Conservation (phyloP, 2,888 invertebrate species). For the Pediacus dermestoides region DNA sequence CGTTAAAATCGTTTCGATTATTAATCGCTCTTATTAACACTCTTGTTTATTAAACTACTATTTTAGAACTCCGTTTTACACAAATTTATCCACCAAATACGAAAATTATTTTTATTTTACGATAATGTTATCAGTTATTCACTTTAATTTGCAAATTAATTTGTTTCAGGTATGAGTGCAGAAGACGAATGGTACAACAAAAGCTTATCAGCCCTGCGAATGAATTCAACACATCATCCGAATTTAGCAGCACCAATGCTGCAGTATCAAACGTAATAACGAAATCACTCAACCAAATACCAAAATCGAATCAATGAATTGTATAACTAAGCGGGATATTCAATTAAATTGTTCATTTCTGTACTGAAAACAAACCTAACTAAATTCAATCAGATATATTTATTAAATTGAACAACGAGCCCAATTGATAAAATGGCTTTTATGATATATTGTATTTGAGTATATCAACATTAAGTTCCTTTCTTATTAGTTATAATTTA, state of each 20-base stretch:
- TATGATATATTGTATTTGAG: too few species aligned
- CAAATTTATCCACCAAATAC: slow-evolving; percentile 1
- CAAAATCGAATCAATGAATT: slow-evolving; percentile 8
- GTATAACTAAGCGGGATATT: slow-evolving; percentile 9
- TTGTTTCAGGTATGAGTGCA: slow-evolving; percentile 76
- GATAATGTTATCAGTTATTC: too few species aligned
- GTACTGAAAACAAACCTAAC: not conserved
- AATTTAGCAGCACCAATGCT: slow-evolving; percentile 95
- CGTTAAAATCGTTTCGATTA: too few species aligned
- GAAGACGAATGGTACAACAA: slow-evolving; percentile 99
- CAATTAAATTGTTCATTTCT: slow-evolving; percentile 5
- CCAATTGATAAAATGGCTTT: slow-evolving; percentile 18
- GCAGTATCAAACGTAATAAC: slow-evolving; percentile 94
- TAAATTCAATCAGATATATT: not conserved
- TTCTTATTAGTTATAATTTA: too few species aligned
- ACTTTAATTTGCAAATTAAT: slow-evolving; percentile 4
- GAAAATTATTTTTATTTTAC: slow-evolving; percentile 1
- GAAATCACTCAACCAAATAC: slow-evolving; percentile 5
- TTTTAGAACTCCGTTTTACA: slow-evolving; percentile 4
- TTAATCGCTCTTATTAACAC: too few species aligned
- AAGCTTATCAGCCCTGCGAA: slow-evolving; percentile 91
- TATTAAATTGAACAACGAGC: slow-evolving; percentile 22
- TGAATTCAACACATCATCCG: slow-evolving; percentile 94
- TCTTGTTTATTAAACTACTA: too few species aligned
- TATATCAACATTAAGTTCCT: too few species aligned